Base-by-base conservation (phyloP, 2,888 invertebrate genomes). In the Tridacna crocea region DNA sequence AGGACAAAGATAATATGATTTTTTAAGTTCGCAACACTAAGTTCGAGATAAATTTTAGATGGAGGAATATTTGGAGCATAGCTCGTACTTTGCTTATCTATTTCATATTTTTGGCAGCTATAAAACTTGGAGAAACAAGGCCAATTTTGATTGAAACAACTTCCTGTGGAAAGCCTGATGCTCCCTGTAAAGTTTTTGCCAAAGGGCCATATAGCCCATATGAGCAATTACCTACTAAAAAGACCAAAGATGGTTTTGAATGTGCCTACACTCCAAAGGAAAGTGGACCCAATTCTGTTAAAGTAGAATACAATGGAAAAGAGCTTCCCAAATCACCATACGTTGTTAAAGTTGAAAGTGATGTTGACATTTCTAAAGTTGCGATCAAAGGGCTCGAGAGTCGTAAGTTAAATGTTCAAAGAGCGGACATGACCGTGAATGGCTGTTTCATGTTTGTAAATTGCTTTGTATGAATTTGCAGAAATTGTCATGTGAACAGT, bases 201-300 rank as follows among this genome's bases (percentile, higher is more conserved):
- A 90, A 83, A 68, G 90, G 91, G 48, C 94, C 94, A 19, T 89
- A 84, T 66, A 93, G 93, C 15, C 89, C 93, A 82, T 47, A 96
- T 79, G 95, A 97, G 55, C 96, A 97, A 93, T 97, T 97, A 0
- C 97, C 97, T 90, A 96, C 97, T 26, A 96, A 97, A 91, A 97
- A 97, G 24, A 96, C 96, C 0, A 91, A 92, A 47, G 93, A 94
- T 81, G 94, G 94, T 26, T 93, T 93, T 87, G 92, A 91, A 75
- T 94, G 94, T 27, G 88, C 89, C 27, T 94, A 93, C 87, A 88
- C 90, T 61, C 94, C 94, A 13, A 90, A 90, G 8, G 92, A 92
- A 76, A 89, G 92, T n/a, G 94, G 94, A 60, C 90, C 91, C 61
- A 94, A 94, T 89, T 90, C 83, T 55, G 91, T 94, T 73, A 94